Conservation (phyloP, 1,140 invertebrate species). For the Aphaenogaster rudis region DNA sequence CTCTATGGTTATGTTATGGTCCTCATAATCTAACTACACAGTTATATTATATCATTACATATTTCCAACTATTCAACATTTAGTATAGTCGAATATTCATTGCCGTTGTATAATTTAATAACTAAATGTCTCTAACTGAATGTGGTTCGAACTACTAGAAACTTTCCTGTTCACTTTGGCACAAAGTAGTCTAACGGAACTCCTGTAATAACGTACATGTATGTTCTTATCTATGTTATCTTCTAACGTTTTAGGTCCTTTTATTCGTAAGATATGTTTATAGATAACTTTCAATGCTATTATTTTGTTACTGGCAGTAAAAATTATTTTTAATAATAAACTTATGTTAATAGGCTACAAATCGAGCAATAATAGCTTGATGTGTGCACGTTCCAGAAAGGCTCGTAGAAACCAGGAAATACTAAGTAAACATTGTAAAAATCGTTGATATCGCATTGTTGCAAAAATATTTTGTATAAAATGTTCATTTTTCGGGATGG, state of each 20-base stretch:
- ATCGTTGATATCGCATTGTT: not conserved
- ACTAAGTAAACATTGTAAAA: not conserved
- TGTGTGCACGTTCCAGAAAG: not conserved
- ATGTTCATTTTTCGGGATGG: not conserved
- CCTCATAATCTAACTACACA: not conserved
- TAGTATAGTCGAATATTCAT: slow-evolving; percentile 33
- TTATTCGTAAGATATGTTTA: slow-evolving; percentile 8
- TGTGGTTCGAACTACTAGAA: slow-evolving; percentile 30
- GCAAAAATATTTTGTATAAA: not conserved
- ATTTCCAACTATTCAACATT: slow-evolving; percentile 18
- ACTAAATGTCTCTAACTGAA: slow-evolving; percentile 21
- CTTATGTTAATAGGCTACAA: slow-evolving; percentile 26
- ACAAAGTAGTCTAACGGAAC: slow-evolving; percentile 45
- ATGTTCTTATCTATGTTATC: not conserved
- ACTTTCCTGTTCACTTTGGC: slow-evolving; percentile 54
- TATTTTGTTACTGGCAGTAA: slow-evolving; percentile 55
- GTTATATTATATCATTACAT: slow-evolving; percentile 15
- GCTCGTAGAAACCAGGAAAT: slow-evolving; percentile 21
- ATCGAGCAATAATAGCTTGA: slow-evolving; percentile 21
- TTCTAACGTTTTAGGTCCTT: slow-evolving; percentile 16
- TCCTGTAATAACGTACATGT: not conserved
- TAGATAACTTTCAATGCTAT: not conserved
- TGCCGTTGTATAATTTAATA: slow-evolving; percentile 19
- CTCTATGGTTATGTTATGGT: not conserved
- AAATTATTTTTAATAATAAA: slow-evolving; percentile 38